Evolutionary conservation across 2,113 vertebrate species (phyloP).

Genomic region (Seriola rivoliana): DNA sequence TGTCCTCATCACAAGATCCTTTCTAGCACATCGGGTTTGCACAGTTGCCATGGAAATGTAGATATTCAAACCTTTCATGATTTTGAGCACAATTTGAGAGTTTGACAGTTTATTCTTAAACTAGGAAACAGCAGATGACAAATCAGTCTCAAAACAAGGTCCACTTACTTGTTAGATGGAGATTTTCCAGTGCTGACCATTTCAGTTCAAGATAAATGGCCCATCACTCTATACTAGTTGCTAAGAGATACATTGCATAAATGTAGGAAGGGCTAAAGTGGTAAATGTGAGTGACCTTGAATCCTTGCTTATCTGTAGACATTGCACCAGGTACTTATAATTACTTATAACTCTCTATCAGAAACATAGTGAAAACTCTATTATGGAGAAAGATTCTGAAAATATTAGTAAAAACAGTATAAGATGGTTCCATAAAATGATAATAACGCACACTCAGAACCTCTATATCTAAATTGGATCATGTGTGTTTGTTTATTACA

Average conservation of each 20-base stretch:
- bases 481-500: neutral
- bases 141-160: neutral
- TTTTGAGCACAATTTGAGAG: neutral
- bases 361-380: neutral
- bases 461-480: neutral
- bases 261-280: neutral
- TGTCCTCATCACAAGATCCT: neutral
- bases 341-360: neutral
- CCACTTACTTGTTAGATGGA: neutral
- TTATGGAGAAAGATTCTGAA: neutral
- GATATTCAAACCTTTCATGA: neutral
- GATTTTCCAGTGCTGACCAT: neutral
- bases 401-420: neutral
- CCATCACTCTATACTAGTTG: neutral
- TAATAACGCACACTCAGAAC: neutral
- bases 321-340: neutral
- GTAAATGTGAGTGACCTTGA: neutral
- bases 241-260: neutral
- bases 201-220: neutral
- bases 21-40: neutral
- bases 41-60: constrained; percentile 2
- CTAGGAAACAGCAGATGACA: neutral
- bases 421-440: too few species aligned
- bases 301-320: too few species aligned
- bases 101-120: neutral